These are phyloP conservation scores for Scaptomyza tumidula DNA, from an alignment of 2,888 invertebrate genomes.

Conservation along the genomic window DNA sequence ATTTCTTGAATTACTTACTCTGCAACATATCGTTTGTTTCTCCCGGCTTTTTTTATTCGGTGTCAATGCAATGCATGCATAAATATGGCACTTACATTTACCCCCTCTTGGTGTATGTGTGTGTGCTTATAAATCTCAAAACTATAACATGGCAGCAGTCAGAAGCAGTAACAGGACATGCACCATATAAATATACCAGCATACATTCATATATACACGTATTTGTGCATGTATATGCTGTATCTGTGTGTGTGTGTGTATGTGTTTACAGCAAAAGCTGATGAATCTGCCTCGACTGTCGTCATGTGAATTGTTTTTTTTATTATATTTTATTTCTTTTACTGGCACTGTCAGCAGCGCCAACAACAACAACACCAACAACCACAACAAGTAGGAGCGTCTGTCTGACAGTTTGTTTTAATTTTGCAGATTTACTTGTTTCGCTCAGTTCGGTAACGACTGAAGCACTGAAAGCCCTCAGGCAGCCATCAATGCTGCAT, in stretches of 20 bases:
- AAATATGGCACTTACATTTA: constrained; percentile 51
- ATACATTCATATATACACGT: constrained; percentile 9
- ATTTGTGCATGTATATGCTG: background rate
- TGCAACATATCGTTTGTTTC: constrained; percentile 1
- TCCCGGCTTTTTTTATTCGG: constrained; percentile 14
- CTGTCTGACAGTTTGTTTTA: constrained; percentile 71
- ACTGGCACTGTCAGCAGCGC: constrained; percentile 25
- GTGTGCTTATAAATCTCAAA: constrained; percentile 49
- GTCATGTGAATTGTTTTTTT: constrained; percentile 14
- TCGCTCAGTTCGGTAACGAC: constrained; percentile 43
- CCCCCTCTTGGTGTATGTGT: constrained; percentile 9
- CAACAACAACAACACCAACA: constrained; percentile 1
- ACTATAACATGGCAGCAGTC: constrained; percentile 54
- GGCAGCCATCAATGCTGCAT: constrained; percentile 56
- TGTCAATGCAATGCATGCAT: constrained; percentile 51
- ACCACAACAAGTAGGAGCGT: constrained; percentile 10
- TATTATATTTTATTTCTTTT: constrained; percentile 27
- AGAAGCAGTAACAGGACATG: constrained; percentile 45
- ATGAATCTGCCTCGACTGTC: constrained; percentile 38
- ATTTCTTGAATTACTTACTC: background rate
- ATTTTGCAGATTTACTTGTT: constrained; percentile 73
- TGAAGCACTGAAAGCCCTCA: constrained; percentile 28
- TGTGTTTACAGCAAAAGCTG: constrained; percentile 19
- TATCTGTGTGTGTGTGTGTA: constrained; percentile 1
- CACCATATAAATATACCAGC: constrained; percentile 34